Evolutionary conservation across 2,888 invertebrate species (phyloP).

Genomic region (Galerucella calmariensis): DNA sequence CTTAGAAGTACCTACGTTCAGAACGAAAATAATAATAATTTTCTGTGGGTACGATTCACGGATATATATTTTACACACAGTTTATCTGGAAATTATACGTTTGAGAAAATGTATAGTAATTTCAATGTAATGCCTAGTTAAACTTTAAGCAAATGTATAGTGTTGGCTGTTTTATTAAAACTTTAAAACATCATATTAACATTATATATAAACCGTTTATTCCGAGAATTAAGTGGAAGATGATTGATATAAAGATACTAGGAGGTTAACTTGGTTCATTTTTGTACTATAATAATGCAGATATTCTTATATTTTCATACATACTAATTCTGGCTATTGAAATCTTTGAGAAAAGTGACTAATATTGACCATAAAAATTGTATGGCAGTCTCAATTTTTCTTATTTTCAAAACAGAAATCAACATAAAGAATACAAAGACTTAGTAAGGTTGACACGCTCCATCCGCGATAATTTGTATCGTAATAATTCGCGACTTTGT

Average conservation of each 20-base stretch:
- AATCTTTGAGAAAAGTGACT: too few species aligned
- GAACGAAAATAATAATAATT: slow-evolving; percentile 38
- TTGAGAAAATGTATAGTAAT: slow-evolving; percentile 36
- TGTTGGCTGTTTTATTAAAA: slow-evolving; percentile 40
- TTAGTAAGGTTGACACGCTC: slow-evolving; percentile 18
- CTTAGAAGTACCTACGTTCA: slow-evolving; percentile 35
- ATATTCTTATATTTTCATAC: neutral
- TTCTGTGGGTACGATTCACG: slow-evolving; percentile 35
- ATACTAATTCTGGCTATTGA: too few species aligned
- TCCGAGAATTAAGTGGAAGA: slow-evolving; percentile 19
- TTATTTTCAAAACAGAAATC: too few species aligned
- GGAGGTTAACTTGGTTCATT: neutral
- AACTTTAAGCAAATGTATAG: slow-evolving; percentile 42
- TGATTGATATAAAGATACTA: slow-evolving; percentile 14
- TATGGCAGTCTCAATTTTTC: too few species aligned
- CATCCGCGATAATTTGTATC: slow-evolving; percentile 33
- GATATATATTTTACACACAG: slow-evolving; percentile 43
- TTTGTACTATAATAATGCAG: neutral
- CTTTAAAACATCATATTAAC: slow-evolving; percentile 39
- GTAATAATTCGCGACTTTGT: slow-evolving; percentile 36
- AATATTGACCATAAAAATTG: too few species aligned
- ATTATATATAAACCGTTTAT: slow-evolving; percentile 42
- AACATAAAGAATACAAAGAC: slow-evolving; percentile 21
- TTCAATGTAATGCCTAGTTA: slow-evolving; percentile 47
- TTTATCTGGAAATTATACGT: slow-evolving; percentile 43